These are phyloP conservation scores for Eristalis arbustorum DNA, from an alignment of 2,888 invertebrate genomes.

Conservation along the genomic window DNA sequence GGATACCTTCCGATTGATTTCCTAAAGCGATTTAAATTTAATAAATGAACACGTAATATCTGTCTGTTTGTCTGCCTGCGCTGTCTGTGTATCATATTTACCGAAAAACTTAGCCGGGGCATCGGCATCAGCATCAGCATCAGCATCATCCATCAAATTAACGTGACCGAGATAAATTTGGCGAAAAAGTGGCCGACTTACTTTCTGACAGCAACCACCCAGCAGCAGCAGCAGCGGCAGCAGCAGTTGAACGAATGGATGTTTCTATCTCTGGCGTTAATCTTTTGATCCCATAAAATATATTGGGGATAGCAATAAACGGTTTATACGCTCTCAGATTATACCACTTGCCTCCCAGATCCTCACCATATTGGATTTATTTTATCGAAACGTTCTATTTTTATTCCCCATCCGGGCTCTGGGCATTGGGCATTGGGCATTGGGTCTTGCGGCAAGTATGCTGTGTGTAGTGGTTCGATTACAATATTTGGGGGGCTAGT, in stretches of 20 bases:
- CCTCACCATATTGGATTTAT: conserved; percentile 63
- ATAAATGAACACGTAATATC: conserved; percentile 48
- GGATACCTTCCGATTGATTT: conserved; percentile 59
- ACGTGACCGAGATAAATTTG: conserved; percentile 63
- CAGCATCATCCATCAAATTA: conserved; percentile 62
- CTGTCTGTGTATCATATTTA: neutral
- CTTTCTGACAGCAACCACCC: conserved; percentile 53
- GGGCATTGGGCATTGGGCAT: neutral
- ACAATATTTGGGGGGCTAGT: conserved; percentile 32
- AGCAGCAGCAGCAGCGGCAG: neutral
- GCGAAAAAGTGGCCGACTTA: conserved; percentile 66
- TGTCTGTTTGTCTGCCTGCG: neutral
- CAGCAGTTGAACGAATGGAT: conserved; percentile 29
- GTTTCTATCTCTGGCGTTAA: conserved; percentile 67
- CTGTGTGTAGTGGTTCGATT: conserved; percentile 43
- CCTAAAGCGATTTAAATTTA: conserved; percentile 67
- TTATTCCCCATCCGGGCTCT: conserved; percentile 7
- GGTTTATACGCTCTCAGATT: conserved; percentile 60
- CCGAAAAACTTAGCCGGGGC: conserved; percentile 9
- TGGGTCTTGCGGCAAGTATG: neutral
- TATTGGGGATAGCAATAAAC: conserved; percentile 68
- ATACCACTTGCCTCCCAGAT: conserved; percentile 24
- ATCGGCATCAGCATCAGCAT: conserved; percentile 24
- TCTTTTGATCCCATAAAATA: conserved; percentile 70
- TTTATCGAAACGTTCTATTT: conserved; percentile 46